These are phyloP conservation scores for Chloroceryle inda DNA, from an alignment of 2,797 vertebrate species.

Conservation along the genomic window DNA sequence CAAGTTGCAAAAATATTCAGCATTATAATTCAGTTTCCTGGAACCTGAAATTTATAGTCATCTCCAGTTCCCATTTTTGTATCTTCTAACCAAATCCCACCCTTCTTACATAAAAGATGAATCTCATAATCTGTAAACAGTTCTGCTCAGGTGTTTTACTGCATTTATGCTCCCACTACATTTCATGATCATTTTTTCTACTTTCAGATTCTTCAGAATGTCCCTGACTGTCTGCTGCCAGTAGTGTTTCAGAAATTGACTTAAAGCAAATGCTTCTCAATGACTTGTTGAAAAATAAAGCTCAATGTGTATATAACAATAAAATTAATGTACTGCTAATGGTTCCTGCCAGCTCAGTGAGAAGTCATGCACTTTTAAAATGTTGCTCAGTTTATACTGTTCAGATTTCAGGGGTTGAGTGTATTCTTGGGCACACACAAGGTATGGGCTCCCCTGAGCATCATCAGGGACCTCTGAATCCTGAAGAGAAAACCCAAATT, in stretches of 20 bases:
- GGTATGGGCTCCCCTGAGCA: conserved; percentile 7
- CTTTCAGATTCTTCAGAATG: background rate
- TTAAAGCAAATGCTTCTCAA: background rate
- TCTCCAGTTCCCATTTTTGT: conserved; percentile 10
- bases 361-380: conserved; percentile 73
- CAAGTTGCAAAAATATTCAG: conserved; percentile 65
- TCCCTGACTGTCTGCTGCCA: background rate
- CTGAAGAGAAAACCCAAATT: conserved; percentile 38
- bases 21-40: conserved; percentile 7
- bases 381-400: conserved; percentile 52
- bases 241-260: background rate
- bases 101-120: background rate
- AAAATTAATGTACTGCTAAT: background rate
- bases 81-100: background rate
- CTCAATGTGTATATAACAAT: background rate
- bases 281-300: background rate
- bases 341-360: conserved; percentile 79
- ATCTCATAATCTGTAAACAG: background rate
- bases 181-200: background rate
- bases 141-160: background rate
- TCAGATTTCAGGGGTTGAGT: conserved; percentile 26
- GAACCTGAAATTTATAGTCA: conserved; percentile 4
- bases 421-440: conserved; percentile 10
- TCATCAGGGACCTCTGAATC: conserved; percentile 73
- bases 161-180: background rate